Conservation (phyloP, 2,888 invertebrate species). For the Caenorhabditis virilis region DNA sequence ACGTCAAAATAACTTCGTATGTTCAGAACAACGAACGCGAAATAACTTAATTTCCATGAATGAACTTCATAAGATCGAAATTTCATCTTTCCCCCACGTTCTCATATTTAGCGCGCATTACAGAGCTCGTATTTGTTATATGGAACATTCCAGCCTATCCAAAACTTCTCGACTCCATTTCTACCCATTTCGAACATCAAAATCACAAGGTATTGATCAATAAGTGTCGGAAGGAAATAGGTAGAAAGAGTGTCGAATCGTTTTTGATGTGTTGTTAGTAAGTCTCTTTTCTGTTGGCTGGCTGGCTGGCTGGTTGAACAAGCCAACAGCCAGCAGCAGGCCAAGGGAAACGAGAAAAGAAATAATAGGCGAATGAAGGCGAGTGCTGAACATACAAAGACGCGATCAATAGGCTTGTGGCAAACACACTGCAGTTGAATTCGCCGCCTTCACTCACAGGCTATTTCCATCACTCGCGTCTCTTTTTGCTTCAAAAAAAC, state of each 20-base stretch:
- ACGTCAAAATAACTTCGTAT: too few relatives aligned
- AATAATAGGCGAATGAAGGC: slow-evolving; percentile 29
- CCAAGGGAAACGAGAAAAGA: slow-evolving; percentile 5
- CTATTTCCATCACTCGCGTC: slow-evolving; percentile 25
- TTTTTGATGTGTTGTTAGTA: slow-evolving; percentile 38
- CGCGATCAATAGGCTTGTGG: slow-evolving; percentile 42
- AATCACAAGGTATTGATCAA: slow-evolving; percentile 17
- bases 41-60: too few relatives aligned
- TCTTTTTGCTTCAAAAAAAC: too few relatives aligned
- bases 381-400: slow-evolving; percentile 34
- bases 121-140: too few relatives aligned
- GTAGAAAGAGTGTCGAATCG: slow-evolving; percentile 18
- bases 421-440: slow-evolving; percentile 41
- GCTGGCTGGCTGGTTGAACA: slow-evolving; percentile 9
- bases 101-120: too few relatives aligned
- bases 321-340: slow-evolving; percentile 11
- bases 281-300: slow-evolving; percentile 13
- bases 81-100: too few relatives aligned
- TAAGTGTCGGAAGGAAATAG: not conserved
- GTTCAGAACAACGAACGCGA: too few relatives aligned
- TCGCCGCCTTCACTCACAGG: too few relatives aligned
- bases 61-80: too few relatives aligned
- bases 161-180: too few relatives aligned
- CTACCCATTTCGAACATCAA: too few relatives aligned
- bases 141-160: too few relatives aligned